Conservation (phyloP, 2,888 invertebrate genomes). For the Amphipyra tragopoginis region DNA sequence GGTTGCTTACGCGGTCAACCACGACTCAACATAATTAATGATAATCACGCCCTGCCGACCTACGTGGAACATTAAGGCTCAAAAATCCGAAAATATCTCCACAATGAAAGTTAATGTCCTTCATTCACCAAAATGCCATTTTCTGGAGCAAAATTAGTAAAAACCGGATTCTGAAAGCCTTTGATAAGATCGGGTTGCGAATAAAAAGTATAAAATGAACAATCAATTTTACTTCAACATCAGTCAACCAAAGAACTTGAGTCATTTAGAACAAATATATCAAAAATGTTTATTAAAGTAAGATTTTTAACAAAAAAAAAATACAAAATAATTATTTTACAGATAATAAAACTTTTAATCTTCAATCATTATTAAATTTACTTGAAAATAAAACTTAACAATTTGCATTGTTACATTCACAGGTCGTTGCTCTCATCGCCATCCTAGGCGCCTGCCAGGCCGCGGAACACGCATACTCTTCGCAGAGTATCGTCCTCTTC, state of each 20-base stretch:
- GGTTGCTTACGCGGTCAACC: constrained; percentile 39
- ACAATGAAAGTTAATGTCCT: constrained; percentile 65
- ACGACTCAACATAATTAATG: constrained; percentile 17
- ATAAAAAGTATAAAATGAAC: constrained; percentile 63
- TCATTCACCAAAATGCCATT: constrained; percentile 48
- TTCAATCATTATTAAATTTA: background rate
- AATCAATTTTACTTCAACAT: constrained; percentile 48
- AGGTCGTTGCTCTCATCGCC: constrained; percentile 61
- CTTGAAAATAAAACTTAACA: background rate
- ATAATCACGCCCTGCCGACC: constrained; percentile 38
- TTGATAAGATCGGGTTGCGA: constrained; percentile 32
- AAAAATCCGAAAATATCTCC: constrained; percentile 49
- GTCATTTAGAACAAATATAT: constrained; percentile 25
- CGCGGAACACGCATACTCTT: constrained; percentile 65
- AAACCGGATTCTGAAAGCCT: constrained; percentile 48
- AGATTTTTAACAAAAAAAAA: constrained; percentile 15
- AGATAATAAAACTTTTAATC: too few relatives aligned
- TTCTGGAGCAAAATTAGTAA: constrained; percentile 49
- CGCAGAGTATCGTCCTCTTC: constrained; percentile 63
- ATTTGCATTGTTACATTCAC: constrained; percentile 30
- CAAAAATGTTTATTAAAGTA: constrained; percentile 58
- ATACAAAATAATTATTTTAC: too few relatives aligned
- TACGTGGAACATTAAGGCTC: constrained; percentile 23
- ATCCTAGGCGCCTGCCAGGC: constrained; percentile 62
- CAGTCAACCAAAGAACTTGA: constrained; percentile 56